Base-by-base conservation (phyloP, 2,113 vertebrate genomes). In the Sphyrna mokarran region DNA sequence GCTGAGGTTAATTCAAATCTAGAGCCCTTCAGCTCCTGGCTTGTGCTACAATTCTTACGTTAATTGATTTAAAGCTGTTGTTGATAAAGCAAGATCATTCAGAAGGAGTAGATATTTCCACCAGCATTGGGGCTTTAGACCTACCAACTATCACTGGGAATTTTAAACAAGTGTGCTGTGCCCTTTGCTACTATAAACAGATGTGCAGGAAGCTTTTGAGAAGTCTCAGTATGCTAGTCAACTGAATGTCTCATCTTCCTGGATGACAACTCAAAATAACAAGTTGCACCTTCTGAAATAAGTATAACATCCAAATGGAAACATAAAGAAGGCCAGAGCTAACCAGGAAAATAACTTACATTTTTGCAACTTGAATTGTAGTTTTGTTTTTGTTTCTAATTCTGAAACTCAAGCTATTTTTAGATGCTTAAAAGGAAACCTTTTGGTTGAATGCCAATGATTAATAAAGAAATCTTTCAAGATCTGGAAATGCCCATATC, bases 231-330 rank as follows among this genome's bases (percentile, higher is more conserved):
- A 58, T 66, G 18, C 61, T 37, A 37, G 29, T 93, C 89, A 93
- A 68, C 61, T 20, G 61, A 37, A 68, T 2, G 9, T 68, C 68
- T 93, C n/a, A 63, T 66, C 20, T 93, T 93, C 89, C 18, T 68
- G 63, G 87, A 33, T 90, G 89, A n/a, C 6, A 93, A 93, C 22
- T 93, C 61, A 93, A 66, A 68, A 93, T 66, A 93, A 66, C 33
- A 93, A 68, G n/a, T 16, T 22, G 18, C 89, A 66, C 61, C 89
- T 93, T 61, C 61, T 93, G 22, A 66, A 93, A 68, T 66, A 68
- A 68, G 89, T 37, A 93, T 40, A 66, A 37, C 1, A 20, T 40
- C 11, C 33, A 66, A 93, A 40, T 93, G 66, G 68, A 93, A 66
- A 33, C 20, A 40, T 2, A 66, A 91, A 93, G 61, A 66, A 63